phyloP scores from a whole-genome alignment of 2,888 invertebrate genomes.

The Nudaria mundana region DNA sequence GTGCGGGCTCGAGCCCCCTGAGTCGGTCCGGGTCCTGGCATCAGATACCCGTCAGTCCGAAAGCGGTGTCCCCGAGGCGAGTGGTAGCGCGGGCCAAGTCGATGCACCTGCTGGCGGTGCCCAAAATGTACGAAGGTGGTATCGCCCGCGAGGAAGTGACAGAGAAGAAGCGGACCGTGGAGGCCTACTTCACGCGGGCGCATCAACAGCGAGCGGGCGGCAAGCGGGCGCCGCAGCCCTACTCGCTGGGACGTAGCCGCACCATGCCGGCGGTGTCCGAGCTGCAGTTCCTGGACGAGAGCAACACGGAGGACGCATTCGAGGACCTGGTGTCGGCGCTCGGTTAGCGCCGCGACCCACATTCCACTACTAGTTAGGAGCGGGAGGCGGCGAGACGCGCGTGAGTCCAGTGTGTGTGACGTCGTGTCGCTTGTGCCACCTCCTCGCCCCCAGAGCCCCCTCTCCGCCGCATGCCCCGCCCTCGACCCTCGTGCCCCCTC shows the following conservation, averaged over 20 bases:
- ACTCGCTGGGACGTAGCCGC: slow-evolving; percentile 85
- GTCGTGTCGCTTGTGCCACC: slow-evolving; percentile 68
- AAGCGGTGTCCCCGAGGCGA: slow-evolving; percentile 63
- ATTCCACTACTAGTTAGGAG: slow-evolving; percentile 72
- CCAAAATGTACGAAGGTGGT: slow-evolving; percentile 91
- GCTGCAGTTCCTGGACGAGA: slow-evolving; percentile 85
- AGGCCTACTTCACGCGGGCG: slow-evolving; percentile 84
- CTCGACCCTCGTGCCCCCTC: slow-evolving; percentile 40
- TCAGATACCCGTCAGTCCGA: slow-evolving; percentile 80
- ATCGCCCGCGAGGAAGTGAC: slow-evolving; percentile 84
- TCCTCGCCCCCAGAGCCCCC: slow-evolving; percentile 33
- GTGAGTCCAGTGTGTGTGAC: slow-evolving; percentile 79
- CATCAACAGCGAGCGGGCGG: slow-evolving; percentile 32
- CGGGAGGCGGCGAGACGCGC: slow-evolving; percentile 75
- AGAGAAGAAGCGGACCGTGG: slow-evolving; percentile 87
- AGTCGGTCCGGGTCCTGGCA: slow-evolving; percentile 91
- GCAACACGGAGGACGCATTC: slow-evolving; percentile 93
- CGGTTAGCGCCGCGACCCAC: slow-evolving; percentile 65
- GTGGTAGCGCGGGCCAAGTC: slow-evolving; percentile 84
- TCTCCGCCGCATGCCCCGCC: slow-evolving; percentile 15
- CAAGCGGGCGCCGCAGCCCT: slow-evolving; percentile 48
- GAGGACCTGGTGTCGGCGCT: slow-evolving; percentile 89
- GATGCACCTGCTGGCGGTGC: slow-evolving; percentile 86
- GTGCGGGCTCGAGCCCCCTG: slow-evolving; percentile 49
- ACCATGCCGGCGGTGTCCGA: slow-evolving; percentile 88